Percentiles rank a stretch among this genome's conserved stretches.
These are phyloP conservation scores for Alsophila aescularia DNA, from an alignment of 2,888 invertebrate genomes.

Conservation along the genomic window DNA sequence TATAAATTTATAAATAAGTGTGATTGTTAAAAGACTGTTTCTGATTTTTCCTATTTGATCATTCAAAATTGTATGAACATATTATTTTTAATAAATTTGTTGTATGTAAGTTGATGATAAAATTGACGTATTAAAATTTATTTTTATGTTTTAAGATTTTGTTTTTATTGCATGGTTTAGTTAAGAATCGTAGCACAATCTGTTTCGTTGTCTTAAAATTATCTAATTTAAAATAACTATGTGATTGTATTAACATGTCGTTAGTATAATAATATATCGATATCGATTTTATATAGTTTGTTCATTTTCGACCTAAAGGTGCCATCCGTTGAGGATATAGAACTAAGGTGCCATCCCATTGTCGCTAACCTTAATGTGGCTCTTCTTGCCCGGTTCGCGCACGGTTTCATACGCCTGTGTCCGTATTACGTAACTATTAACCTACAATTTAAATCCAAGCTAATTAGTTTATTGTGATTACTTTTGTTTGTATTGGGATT, in stretches of 20 bases:
- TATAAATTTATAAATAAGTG: constrained; percentile 18
- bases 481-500: too few relatives aligned
- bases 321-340: too few relatives aligned
- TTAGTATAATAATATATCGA: background rate
- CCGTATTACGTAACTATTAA: too few relatives aligned
- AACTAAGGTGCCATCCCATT: too few relatives aligned
- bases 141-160: background rate
- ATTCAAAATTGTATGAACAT: constrained; percentile 15
- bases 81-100: constrained; percentile 4
- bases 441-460: too few relatives aligned
- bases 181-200: background rate
- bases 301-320: background rate
- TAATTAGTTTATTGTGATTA: too few relatives aligned
- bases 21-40: constrained; percentile 49
- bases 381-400: too few relatives aligned
- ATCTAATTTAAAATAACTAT: background rate
- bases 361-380: too few relatives aligned
- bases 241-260: background rate
- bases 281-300: background rate
- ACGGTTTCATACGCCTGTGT: too few relatives aligned
- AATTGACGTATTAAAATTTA: background rate
- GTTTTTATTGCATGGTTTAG: background rate
- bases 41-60: constrained; percentile 18
- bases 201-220: background rate
- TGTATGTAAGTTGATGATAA: background rate